These are phyloP conservation scores for Drosophila borborema DNA, from an alignment of 2,888 invertebrate genomes.

Conservation along the genomic window DNA sequence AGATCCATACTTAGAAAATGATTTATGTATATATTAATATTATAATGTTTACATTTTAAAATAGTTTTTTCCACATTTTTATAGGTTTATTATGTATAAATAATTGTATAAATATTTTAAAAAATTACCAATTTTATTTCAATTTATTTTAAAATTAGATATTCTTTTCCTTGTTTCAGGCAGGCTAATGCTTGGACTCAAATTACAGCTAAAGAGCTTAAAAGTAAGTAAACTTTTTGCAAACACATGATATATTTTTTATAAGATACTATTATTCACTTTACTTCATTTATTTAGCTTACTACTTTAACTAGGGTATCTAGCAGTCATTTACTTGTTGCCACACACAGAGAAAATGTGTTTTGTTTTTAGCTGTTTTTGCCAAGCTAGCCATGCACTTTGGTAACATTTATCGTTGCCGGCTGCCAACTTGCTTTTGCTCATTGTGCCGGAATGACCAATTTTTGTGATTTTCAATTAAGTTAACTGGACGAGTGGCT, in stretches of 20 bases:
- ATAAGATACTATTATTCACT: background rate
- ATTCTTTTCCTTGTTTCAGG: background rate
- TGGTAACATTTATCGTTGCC: slow-evolving; percentile 64
- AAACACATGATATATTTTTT: background rate
- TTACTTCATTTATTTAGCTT: background rate
- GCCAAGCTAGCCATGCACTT: slow-evolving; percentile 57
- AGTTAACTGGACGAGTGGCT: slow-evolving; percentile 63
- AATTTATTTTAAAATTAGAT: background rate
- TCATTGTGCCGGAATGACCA: slow-evolving; percentile 80
- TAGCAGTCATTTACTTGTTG: background rate
- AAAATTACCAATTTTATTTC: too few relatives aligned
- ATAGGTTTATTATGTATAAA: too few relatives aligned
- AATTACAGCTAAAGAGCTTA: background rate
- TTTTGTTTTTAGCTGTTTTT: slow-evolving; percentile 29
- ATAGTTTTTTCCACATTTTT: too few relatives aligned
- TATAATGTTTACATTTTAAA: too few relatives aligned
- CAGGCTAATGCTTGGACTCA: background rate
- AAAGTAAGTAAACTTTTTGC: background rate
- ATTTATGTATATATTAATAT: too few relatives aligned
- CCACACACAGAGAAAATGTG: background rate
- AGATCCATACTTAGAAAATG: too few relatives aligned
- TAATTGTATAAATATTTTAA: too few relatives aligned
- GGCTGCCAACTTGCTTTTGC: slow-evolving; percentile 70
- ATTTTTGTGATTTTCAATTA: slow-evolving; percentile 82
- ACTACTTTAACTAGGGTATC: background rate